phyloP scores from a whole-genome alignment of 1,140 invertebrate genomes.

The Telenomus remus region DNA sequence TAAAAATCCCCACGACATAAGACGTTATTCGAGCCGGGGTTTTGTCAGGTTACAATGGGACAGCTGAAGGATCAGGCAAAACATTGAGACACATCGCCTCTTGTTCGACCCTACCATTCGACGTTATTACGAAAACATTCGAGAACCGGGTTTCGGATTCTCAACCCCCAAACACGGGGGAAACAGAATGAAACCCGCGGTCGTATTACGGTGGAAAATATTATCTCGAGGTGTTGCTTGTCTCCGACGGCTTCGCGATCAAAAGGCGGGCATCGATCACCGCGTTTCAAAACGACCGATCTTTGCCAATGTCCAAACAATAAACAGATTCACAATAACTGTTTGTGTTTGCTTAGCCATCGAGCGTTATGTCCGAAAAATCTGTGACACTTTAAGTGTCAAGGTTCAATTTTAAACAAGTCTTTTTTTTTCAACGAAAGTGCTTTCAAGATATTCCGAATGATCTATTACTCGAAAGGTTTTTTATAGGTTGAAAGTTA shows the following conservation, averaged over 20 bases:
- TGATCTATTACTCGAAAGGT: too few species aligned
- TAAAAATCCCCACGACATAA: slow-evolving; percentile 35
- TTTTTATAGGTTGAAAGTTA: too few species aligned
- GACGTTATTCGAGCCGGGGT: slow-evolving; percentile 67
- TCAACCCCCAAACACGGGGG: not conserved
- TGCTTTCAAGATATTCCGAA: too few species aligned
- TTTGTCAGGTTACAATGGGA: slow-evolving; percentile 69
- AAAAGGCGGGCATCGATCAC: slow-evolving; percentile 28
- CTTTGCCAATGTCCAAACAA: slow-evolving; percentile 19
- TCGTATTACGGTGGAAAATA: slow-evolving; percentile 56
- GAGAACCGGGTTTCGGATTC: slow-evolving; percentile 59
- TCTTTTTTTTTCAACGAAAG: too few species aligned
- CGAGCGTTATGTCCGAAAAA: slow-evolving; percentile 16
- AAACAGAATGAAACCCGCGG: slow-evolving; percentile 25
- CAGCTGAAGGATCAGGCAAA: slow-evolving; percentile 73
- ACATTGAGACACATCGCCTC: slow-evolving; percentile 74
- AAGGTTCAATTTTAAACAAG: slow-evolving; percentile 24
- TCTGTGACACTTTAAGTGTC: slow-evolving; percentile 7
- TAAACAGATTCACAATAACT: slow-evolving; percentile 39
- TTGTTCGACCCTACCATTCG: slow-evolving; percentile 65
- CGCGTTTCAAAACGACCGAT: slow-evolving; percentile 17
- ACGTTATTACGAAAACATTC: slow-evolving; percentile 73
- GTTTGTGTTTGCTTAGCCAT: slow-evolving; percentile 24
- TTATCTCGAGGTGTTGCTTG: slow-evolving; percentile 39
- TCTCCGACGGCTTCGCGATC: slow-evolving; percentile 29